phyloP scores from a whole-genome alignment of 2,888 invertebrate genomes.

The Ichneumon xanthorius region DNA sequence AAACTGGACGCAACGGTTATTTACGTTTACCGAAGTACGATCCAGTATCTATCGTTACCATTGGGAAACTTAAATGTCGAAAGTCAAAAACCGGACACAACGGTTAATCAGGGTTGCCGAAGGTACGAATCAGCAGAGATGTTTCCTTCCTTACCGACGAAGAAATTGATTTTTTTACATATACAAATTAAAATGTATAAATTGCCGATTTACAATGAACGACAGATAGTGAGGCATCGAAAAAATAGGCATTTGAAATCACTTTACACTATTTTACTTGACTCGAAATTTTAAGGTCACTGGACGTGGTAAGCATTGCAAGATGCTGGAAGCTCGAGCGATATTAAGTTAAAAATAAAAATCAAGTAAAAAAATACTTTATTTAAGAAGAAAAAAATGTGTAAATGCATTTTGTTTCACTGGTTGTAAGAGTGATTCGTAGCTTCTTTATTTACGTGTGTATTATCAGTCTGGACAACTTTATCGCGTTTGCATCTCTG shows the following conservation, averaged over 20 bases:
- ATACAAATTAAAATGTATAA: background rate
- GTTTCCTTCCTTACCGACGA: background rate
- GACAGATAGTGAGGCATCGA: no score
- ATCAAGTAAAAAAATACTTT: background rate
- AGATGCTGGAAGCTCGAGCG: no score
- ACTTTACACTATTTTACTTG: no score
- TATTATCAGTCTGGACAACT: background rate
- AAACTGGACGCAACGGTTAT: no score
- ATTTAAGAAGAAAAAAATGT: background rate
- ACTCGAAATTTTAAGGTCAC: no score
- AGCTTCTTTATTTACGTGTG: background rate
- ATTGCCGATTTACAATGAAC: background rate
- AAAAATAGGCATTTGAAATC: no score
- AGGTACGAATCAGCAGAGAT: background rate
- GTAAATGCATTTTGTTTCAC: background rate
- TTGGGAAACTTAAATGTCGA: background rate
- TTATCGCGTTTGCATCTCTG: constrained; percentile 24
- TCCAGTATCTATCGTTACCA: background rate
- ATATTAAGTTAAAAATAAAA: no score
- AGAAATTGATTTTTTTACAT: background rate
- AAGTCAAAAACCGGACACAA: background rate
- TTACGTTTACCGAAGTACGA: no score
- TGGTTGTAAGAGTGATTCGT: background rate
- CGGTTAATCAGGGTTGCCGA: no score
- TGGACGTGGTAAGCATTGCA: no score